Percentiles rank a stretch among this genome's conserved stretches.
phyloP scores from a whole-genome alignment of 2,888 invertebrate genomes.

The Sepiola atlantica region DNA sequence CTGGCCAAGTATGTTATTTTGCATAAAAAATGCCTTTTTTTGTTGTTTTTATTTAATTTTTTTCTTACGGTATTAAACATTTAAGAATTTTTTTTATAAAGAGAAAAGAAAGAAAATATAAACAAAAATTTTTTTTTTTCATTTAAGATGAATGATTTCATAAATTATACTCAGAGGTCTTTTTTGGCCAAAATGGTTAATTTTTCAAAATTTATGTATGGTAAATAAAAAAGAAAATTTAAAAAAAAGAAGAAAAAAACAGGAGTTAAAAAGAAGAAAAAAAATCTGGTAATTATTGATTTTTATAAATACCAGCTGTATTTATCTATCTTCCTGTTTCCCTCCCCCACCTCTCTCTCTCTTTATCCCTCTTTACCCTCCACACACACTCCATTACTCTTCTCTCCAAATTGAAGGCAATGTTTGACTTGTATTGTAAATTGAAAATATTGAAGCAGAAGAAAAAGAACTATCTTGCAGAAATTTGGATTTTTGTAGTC shows the following conservation, averaged over 20 bases:
- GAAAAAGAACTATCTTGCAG: background rate
- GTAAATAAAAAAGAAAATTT: no score
- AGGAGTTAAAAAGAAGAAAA: background rate
- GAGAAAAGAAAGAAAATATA: background rate
- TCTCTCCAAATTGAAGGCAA: background rate
- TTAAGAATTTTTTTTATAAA: background rate
- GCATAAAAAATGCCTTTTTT: background rate
- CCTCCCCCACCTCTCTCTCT: no score
- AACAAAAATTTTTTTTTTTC: background rate
- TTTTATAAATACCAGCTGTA: background rate
- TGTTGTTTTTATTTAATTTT: background rate
- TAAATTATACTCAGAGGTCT: background rate
- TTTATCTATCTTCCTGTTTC: background rate
- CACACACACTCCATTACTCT: background rate
- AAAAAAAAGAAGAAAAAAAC: no score
- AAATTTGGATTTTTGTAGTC: constrained; percentile 37
- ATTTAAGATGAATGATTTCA: background rate
- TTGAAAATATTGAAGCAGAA: constrained; percentile 38
- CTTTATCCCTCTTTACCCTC: background rate
- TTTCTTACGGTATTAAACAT: background rate
- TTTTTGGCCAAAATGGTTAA: background rate
- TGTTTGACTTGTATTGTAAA: constrained; percentile 42
- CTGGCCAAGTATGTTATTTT: constrained; percentile 11
- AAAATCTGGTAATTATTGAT: constrained; percentile 14
- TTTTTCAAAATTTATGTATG: background rate